Base-by-base conservation (phyloP, 2,888 invertebrate genomes). In the Argyresthia goedartella region DNA sequence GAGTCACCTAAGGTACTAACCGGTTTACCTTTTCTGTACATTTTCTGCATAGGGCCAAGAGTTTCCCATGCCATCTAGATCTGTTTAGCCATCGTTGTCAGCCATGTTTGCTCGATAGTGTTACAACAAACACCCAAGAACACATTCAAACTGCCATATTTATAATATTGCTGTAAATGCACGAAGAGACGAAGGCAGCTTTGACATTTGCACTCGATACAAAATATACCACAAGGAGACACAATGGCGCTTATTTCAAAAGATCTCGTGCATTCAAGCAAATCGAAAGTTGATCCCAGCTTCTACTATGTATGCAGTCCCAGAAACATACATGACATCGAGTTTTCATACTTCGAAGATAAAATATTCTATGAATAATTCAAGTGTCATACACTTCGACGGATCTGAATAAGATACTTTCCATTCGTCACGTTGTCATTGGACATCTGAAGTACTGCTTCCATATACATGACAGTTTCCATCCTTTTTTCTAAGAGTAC, bases 351-450 rank as follows among this genome's bases (percentile, higher is more conserved):
- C 63, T 65, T 64, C 58, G 52, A 49, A 68, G 71, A 73, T 76
- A 77, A 80, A 73, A 80, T 81, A 81, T 79, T 77, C 77, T 66
- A 79, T 79, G 80, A 81, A 81, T 80, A 76, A 81, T 81, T 77
- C 80, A 81, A 66, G 57, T 63, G 71, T 73, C 73, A 77, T 73
- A 73, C 72, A 25, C 25, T 67, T 73, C 66, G 72, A 67, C 69
- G 65, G 66, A 64, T 62, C 67, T 63, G 76, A 72, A 77, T 72
- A 67, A 69, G 70, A 71, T 59, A 54, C 63, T 63, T 53, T 44
- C 49, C 67, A 66, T 66, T 67, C 65, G 61, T 64, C 62, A 35
- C 48, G 35, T 42, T 50, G 50, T 50, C 50, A 50, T 42, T 16
- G 50, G 25, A 25, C 8, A 33, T 42, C 39, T 39, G 39, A n/a